Conservation (phyloP, 2,797 vertebrate genomes). For the Microctenopoma lineatum region DNA sequence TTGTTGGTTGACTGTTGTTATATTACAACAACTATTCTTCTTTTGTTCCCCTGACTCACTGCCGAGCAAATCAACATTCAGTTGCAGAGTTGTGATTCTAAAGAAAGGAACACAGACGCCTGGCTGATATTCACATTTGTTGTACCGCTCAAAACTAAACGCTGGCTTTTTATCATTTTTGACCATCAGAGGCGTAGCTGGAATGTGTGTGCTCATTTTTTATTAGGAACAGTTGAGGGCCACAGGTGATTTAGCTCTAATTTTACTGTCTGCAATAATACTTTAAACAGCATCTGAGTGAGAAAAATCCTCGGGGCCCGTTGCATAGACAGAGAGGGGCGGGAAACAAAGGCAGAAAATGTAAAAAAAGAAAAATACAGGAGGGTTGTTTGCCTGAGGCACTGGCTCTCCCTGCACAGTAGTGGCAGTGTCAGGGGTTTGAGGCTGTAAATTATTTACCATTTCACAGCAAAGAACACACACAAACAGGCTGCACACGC, state of each 20-base stretch:
- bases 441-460: conserved; percentile 74
- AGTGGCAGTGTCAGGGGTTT: conserved; percentile 57
- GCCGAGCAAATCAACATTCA: not conserved
- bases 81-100: not conserved
- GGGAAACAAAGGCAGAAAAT: conserved; percentile 27
- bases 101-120: not conserved
- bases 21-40: not conserved
- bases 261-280: not conserved
- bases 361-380: conserved; percentile 8
- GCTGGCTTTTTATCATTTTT: not conserved
- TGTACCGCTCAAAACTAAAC: no score
- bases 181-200: not conserved
- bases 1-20: not conserved
- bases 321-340: conserved; percentile 9
- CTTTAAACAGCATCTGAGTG: not conserved
- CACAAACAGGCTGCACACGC: conserved; percentile 21
- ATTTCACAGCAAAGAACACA: conserved; percentile 48
- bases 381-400: conserved; percentile 53
- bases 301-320: not conserved
- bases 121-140: not conserved
- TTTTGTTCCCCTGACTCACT: not conserved
- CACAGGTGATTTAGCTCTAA: not conserved
- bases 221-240: not conserved
- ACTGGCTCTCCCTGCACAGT: conserved; percentile 36
- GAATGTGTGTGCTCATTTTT: not conserved